These are phyloP conservation scores for Microctenopoma lineatum DNA, from an alignment of 2,797 vertebrate species.

Conservation along the genomic window DNA sequence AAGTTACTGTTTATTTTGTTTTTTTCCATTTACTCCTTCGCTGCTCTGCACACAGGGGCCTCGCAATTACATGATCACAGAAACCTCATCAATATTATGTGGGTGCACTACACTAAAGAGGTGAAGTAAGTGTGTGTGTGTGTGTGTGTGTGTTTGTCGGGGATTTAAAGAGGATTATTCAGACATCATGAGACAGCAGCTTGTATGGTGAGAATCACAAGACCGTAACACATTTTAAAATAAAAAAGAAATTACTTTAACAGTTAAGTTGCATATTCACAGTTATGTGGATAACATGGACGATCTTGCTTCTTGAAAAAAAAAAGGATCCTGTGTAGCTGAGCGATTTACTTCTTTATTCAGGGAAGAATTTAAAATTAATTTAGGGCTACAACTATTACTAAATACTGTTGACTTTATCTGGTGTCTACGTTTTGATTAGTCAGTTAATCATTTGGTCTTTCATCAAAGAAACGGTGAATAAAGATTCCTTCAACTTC, in stretches of 20 bases:
- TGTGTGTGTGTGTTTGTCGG: background rate
- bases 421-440: background rate
- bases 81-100: conserved; percentile 22
- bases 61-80: conserved; percentile 32
- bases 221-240: background rate
- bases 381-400: background rate
- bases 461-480: background rate
- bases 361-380: background rate
- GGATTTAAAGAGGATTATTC: background rate
- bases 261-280: conserved; percentile 24
- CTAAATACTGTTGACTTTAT: background rate
- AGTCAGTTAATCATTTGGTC: background rate
- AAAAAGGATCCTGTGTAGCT: background rate
- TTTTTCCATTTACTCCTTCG: conserved; percentile 43
- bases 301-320: background rate
- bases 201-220: conserved; percentile 9
- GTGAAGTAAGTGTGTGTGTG: background rate
- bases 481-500: background rate
- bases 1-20: conserved; percentile 50
- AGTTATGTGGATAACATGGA: conserved; percentile 1
- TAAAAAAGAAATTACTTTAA: conserved; percentile 8
- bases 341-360: background rate
- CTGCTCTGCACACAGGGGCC: conserved; percentile 30
- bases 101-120: background rate
- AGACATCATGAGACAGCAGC: conserved; percentile 16